A percentile compares a stretch with the other conserved stretches of the same genome.
phyloP scores from a whole-genome alignment of 2,113 vertebrate species.

The Misgurnus anguillicaudatus region DNA sequence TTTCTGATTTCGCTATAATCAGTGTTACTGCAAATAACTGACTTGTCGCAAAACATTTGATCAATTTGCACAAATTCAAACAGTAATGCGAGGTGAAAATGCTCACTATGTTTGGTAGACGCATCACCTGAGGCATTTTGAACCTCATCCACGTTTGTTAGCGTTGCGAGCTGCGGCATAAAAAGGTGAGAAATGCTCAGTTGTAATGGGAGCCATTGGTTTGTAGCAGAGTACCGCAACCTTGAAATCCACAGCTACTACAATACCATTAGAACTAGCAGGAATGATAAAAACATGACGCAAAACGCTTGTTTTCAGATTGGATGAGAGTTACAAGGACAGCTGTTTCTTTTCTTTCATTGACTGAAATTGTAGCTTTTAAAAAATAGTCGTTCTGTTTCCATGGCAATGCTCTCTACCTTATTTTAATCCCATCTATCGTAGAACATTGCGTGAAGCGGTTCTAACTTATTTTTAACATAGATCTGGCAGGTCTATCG shows the following conservation, averaged over 20 bases:
- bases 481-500: not conserved
- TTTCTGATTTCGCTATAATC: not conserved
- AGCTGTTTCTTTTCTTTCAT: conserved; percentile 13
- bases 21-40: not conserved
- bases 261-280: not conserved
- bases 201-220: conserved; percentile 13
- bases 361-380: conserved; percentile 6
- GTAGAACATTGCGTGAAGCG: not conserved
- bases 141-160: conserved; percentile 14
- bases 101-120: not conserved
- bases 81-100: not conserved
- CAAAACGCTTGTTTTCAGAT: not conserved
- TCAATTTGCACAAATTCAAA: not conserved
- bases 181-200: conserved; percentile 23
- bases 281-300: not conserved
- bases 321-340: conserved; percentile 13
- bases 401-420: not conserved
- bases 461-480: not conserved
- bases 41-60: not conserved
- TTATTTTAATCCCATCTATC: conserved; percentile 16
- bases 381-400: conserved; percentile 9
- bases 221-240: not conserved
- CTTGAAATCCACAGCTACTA: conserved; percentile 30
- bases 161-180: not conserved
- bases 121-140: conserved; percentile 1